Evolutionary conservation across 2,888 invertebrate species (phyloP).

Genomic region (Limnephilus lunatus): DNA sequence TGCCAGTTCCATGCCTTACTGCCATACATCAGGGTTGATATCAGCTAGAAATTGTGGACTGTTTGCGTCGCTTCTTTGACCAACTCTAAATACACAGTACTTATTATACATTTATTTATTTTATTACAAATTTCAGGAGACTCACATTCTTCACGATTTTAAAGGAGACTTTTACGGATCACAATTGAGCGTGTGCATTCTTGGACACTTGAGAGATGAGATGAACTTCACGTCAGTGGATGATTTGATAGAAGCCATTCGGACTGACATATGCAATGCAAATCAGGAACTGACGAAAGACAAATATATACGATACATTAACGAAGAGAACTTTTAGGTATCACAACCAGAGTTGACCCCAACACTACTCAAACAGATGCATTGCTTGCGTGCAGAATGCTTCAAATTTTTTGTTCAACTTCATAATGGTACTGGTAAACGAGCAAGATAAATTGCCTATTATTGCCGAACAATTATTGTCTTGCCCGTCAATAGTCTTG

Average conservation of each 20-base stretch:
- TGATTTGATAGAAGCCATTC: constrained; percentile 86
- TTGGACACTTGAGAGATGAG: constrained; percentile 92
- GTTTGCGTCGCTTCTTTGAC: not conserved
- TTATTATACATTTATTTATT: not conserved
- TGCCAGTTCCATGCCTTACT: not conserved
- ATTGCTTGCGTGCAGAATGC: too few relatives aligned
- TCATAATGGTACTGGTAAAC: too few relatives aligned
- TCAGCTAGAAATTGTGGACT: not conserved
- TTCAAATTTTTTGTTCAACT: too few relatives aligned
- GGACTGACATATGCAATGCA: constrained; percentile 86
- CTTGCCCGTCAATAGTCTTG: too few relatives aligned
- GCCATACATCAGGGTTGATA: not conserved
- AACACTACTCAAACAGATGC: too few relatives aligned
- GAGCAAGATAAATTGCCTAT: too few relatives aligned
- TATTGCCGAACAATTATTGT: too few relatives aligned
- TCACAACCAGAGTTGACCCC: too few relatives aligned
- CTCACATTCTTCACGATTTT: constrained; percentile 92
- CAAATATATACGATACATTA: constrained; percentile 70
- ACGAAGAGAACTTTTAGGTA: not conserved
- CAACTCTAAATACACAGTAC: not conserved
- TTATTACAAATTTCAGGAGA: constrained; percentile 82
- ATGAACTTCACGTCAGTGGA: constrained; percentile 87
- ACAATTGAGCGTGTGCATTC: constrained; percentile 85
- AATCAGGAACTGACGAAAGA: constrained; percentile 78
- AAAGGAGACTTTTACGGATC: constrained; percentile 92